These are phyloP conservation scores for Rhombomys opimus DNA, from an alignment of 2,113 vertebrate genomes.

Conservation along the genomic window DNA sequence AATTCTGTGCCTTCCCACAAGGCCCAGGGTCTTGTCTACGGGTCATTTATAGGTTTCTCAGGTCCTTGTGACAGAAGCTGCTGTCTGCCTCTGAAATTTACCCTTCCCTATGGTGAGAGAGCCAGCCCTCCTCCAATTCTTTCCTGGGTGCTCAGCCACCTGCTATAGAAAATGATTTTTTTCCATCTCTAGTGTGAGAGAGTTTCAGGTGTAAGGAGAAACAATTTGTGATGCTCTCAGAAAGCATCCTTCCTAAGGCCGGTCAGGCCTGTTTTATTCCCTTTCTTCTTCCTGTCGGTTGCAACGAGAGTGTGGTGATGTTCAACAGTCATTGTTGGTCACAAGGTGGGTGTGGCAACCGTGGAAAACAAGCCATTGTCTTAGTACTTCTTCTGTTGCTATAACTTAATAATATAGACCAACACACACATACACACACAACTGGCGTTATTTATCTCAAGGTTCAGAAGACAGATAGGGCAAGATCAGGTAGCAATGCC, in stretches of 20 bases:
- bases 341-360: neutral
- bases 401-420: neutral
- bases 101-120: neutral
- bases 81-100: neutral
- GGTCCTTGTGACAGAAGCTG: neutral
- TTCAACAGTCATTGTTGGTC: neutral
- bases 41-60: neutral
- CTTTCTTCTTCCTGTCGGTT: conserved; percentile 6
- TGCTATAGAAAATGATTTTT: neutral
- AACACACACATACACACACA: neutral
- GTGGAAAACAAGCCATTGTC: neutral
- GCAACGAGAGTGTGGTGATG: neutral
- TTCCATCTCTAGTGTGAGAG: neutral
- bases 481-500: neutral
- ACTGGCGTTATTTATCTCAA: neutral
- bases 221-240: neutral
- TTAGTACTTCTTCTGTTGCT: neutral
- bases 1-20: neutral
- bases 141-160: neutral
- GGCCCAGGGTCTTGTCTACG: neutral
- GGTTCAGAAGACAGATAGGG: neutral
- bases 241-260: neutral
- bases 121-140: no score
- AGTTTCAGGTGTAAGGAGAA: neutral
- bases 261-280: neutral